These are phyloP conservation scores for Scortum barcoo DNA, from an alignment of 2,113 vertebrate genomes.

Conservation along the genomic window DNA sequence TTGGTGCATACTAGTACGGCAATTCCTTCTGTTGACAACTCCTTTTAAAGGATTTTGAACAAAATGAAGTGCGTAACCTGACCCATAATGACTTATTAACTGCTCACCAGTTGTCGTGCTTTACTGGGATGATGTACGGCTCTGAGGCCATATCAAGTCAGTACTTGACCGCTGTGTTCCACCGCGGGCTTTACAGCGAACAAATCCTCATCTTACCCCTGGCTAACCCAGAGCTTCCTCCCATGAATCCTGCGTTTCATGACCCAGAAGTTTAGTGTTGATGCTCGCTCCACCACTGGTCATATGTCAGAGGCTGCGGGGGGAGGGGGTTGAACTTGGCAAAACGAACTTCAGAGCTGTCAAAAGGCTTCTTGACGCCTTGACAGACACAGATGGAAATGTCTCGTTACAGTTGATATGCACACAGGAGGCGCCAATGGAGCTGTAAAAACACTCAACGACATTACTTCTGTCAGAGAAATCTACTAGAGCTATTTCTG, in stretches of 20 bases:
- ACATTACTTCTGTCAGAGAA: slow-evolving; percentile 23
- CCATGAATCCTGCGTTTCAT: slow-evolving; percentile 56
- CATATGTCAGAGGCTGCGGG: slow-evolving; percentile 38
- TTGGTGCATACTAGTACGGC: neutral
- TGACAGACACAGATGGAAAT: slow-evolving; percentile 43
- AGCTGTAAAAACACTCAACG: slow-evolving; percentile 34
- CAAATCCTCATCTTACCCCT: slow-evolving; percentile 35
- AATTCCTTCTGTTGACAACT: neutral
- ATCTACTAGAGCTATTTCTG: neutral
- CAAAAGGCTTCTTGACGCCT: slow-evolving; percentile 49
- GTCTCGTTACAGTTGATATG: slow-evolving; percentile 13
- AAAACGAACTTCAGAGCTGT: slow-evolving; percentile 58
- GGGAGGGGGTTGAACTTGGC: slow-evolving; percentile 19
- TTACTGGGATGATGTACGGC: slow-evolving; percentile 36
- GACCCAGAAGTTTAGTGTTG: slow-evolving; percentile 27
- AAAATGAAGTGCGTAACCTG: neutral
- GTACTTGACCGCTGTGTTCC: slow-evolving; percentile 34
- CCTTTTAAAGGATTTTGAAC: neutral
- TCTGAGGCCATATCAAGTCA: slow-evolving; percentile 23
- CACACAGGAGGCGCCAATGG: slow-evolving; percentile 19
- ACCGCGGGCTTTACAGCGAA: slow-evolving; percentile 7
- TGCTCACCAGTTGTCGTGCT: slow-evolving; percentile 1
- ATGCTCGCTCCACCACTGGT: slow-evolving; percentile 34
- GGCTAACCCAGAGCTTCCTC: slow-evolving; percentile 31
- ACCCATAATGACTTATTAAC: slow-evolving; percentile 5